Percentiles rank a stretch among this genome's conserved stretches.
phyloP scores from a whole-genome alignment of 2,797 vertebrate genomes.

The Buceros bicornis region DNA sequence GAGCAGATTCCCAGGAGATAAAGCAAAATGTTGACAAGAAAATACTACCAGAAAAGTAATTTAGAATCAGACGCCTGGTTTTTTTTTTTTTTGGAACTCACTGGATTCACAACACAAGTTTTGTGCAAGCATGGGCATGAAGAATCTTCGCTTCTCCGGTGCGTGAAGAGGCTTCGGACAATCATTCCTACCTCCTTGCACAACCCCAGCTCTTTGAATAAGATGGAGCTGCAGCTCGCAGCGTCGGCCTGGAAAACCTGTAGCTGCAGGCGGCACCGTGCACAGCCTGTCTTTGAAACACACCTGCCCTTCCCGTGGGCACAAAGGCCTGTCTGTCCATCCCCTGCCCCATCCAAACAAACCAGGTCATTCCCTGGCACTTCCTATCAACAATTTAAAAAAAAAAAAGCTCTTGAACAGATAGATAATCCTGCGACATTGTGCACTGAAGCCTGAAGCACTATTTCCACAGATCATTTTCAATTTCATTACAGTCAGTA shows the following conservation, averaged over 20 bases:
- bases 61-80: background rate
- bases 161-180: background rate
- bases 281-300: background rate
- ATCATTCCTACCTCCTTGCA: background rate
- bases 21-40: background rate
- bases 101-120: background rate
- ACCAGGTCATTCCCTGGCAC: background rate
- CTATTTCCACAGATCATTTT: background rate
- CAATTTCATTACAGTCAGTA: background rate
- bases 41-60: background rate
- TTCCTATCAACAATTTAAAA: background rate
- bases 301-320: background rate
- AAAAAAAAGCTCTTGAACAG: background rate
- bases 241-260: background rate
- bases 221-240: background rate
- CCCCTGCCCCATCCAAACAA: background rate
- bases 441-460: background rate
- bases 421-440: background rate
- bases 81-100: background rate
- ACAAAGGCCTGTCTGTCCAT: background rate
- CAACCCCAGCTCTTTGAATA: background rate
- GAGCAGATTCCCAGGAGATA: background rate
- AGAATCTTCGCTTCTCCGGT: background rate
- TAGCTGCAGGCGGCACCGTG: background rate
- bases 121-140: fast-evolving